Percentiles rank a stretch among this genome's conserved stretches.
Evolutionary conservation across 2,888 invertebrate species (phyloP).

Genomic region (Papilio elwesi): DNA sequence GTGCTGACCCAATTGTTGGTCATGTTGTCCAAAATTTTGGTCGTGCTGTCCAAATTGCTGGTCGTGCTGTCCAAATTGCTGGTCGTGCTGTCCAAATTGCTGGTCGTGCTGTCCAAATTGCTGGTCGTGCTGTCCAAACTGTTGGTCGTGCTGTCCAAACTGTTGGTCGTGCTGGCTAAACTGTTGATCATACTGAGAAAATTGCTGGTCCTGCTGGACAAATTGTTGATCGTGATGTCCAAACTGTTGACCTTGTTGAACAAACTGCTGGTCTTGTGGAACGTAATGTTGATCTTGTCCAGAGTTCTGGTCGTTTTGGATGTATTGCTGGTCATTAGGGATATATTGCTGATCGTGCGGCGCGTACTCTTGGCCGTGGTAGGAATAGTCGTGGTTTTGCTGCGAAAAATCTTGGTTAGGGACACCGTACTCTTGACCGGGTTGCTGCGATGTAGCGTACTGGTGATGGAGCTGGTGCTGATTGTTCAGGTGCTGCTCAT

Average conservation of each 20-base stretch:
- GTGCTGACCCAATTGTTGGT: slow-evolving; percentile 48
- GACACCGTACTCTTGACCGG: slow-evolving; percentile 46
- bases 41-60: slow-evolving; percentile 39
- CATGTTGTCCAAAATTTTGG: slow-evolving; percentile 46
- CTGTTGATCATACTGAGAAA: slow-evolving; percentile 47
- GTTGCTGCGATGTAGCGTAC: slow-evolving; percentile 50
- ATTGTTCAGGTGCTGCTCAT: slow-evolving; percentile 51
- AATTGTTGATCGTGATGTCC: slow-evolving; percentile 39
- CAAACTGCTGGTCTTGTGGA: slow-evolving; percentile 47
- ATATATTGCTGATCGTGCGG: slow-evolving; percentile 42
- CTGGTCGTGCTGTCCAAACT: slow-evolving; percentile 49
- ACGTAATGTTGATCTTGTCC: slow-evolving; percentile 44
- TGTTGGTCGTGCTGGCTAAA: slow-evolving; percentile 45
- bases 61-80: slow-evolving; percentile 47
- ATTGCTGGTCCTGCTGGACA: slow-evolving; percentile 49
- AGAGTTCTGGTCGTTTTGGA: slow-evolving; percentile 44
- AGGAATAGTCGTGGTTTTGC: slow-evolving; percentile 42
- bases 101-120: slow-evolving; percentile 49
- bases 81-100: slow-evolving; percentile 46
- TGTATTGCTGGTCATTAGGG: slow-evolving; percentile 43
- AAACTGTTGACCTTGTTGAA: slow-evolving; percentile 49
- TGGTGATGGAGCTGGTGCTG: slow-evolving; percentile 55
- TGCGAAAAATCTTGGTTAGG: slow-evolving; percentile 47
- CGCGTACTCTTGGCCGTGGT: slow-evolving; percentile 45
- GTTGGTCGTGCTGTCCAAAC: slow-evolving; percentile 47